These are phyloP conservation scores for Muscicapa comitata DNA, from an alignment of 2,797 vertebrate species.

Conservation along the genomic window DNA sequence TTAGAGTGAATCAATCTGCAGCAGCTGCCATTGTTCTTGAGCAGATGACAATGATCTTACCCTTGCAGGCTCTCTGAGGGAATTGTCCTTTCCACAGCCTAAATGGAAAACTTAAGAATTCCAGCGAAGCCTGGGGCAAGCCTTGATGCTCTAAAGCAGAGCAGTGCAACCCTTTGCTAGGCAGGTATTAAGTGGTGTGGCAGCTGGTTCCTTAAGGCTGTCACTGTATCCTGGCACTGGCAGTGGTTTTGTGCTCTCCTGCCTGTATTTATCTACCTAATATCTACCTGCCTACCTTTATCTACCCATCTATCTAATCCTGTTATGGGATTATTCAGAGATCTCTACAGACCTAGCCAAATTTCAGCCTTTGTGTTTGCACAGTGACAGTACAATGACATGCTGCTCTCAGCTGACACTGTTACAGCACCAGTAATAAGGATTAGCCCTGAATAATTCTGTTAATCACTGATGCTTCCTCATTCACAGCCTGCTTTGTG, in stretches of 20 bases:
- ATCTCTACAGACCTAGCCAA: neutral
- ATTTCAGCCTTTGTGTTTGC: neutral
- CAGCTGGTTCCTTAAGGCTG: neutral
- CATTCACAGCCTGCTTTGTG: neutral
- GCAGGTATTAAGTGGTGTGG: neutral
- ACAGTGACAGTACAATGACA: neutral
- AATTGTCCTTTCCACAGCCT: neutral
- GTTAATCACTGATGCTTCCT: neutral
- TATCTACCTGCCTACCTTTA: no score
- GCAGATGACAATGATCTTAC: neutral
- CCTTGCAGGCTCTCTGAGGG: neutral
- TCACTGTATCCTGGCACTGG: neutral
- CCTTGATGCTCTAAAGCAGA: neutral
- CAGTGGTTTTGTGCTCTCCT: neutral
- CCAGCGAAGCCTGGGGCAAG: neutral
- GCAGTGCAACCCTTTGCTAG: neutral
- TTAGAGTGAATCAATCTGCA: neutral
- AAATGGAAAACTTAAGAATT: neutral
- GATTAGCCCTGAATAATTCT: neutral
- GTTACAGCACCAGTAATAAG: neutral
- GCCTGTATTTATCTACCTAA: neutral
- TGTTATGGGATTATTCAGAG: fast-evolving
- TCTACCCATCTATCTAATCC: neutral
- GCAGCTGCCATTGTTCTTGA: neutral
- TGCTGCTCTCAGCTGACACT: neutral